Evolutionary conservation across 2,888 invertebrate species (phyloP).

Genomic region (Isotomurus palustris): DNA sequence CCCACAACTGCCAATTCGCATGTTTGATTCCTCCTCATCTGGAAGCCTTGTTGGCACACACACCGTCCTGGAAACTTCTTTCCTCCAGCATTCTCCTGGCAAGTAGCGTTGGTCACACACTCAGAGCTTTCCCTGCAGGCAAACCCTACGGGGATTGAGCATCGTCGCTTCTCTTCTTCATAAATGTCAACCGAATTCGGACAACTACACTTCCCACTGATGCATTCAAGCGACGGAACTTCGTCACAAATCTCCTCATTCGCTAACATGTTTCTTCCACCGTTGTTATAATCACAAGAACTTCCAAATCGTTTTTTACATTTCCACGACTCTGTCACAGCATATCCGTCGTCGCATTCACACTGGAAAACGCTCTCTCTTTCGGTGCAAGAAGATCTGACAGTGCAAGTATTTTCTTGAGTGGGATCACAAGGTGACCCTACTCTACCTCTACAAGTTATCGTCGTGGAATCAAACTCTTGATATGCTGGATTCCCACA

Average conservation of each 20-base stretch:
- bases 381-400: too few relatives aligned
- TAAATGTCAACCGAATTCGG: neutral
- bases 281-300: neutral
- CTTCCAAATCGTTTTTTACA: neutral
- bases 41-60: too few relatives aligned
- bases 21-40: too few relatives aligned
- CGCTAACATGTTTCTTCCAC: too few relatives aligned
- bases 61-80: too few relatives aligned
- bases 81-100: neutral
- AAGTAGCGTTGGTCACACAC: neutral
- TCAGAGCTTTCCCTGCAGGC: neutral
- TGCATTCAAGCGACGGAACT: too few relatives aligned
- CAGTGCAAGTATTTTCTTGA: neutral
- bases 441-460: slow-evolving; percentile 1
- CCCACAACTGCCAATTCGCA: too few relatives aligned
- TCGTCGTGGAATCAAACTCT: neutral
- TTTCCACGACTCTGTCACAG: neutral
- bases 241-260: too few relatives aligned
- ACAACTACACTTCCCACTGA: neutral
- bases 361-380: neutral
- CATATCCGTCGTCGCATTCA: neutral
- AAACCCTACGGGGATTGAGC: neutral
- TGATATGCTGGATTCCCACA: neutral
- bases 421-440: neutral
- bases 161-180: neutral